Evolutionary conservation across 2,888 invertebrate species (phyloP).

Genomic region (Melitaea athalia): DNA sequence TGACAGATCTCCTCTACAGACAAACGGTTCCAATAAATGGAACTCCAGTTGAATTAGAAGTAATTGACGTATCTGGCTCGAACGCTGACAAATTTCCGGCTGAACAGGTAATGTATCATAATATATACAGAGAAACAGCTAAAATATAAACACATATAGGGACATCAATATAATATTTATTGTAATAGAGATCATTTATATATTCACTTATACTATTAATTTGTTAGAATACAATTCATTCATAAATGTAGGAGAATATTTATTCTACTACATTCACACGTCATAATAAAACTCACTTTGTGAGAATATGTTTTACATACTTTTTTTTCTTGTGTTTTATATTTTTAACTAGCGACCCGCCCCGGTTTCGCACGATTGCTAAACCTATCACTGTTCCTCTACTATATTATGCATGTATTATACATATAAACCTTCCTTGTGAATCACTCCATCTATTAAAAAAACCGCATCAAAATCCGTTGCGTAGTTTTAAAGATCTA

Average conservation of each 20-base stretch:
- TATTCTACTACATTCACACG: constrained; percentile 54
- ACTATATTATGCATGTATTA: too few species aligned
- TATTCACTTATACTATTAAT: constrained; percentile 17
- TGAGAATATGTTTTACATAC: too few species aligned
- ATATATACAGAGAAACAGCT: not conserved
- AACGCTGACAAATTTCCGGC: constrained; percentile 84
- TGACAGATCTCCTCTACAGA: constrained; percentile 88
- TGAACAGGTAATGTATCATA: constrained; percentile 73
- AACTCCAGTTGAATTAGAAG: constrained; percentile 88
- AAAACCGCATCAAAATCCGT: too few species aligned
- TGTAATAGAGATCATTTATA: constrained; percentile 13
- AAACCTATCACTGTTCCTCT: too few species aligned
- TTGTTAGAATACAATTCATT: constrained; percentile 21
- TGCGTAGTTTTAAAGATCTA: too few species aligned
- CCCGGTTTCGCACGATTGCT: too few species aligned
- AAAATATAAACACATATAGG: not conserved
- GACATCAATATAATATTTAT: constrained; percentile 2
- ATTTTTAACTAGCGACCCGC: too few species aligned
- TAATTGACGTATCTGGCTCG: constrained; percentile 89
- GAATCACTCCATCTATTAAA: too few species aligned
- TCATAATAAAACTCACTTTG: constrained; percentile 43
- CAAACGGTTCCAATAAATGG: constrained; percentile 89
- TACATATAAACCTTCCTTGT: too few species aligned
- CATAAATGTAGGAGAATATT: constrained; percentile 53
- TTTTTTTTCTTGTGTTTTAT: too few species aligned